A percentile compares a stretch with the other conserved stretches of the same genome.
Evolutionary conservation across 2,797 vertebrate genomes (phyloP).

Genomic region (Ambastaia sidthimunki): DNA sequence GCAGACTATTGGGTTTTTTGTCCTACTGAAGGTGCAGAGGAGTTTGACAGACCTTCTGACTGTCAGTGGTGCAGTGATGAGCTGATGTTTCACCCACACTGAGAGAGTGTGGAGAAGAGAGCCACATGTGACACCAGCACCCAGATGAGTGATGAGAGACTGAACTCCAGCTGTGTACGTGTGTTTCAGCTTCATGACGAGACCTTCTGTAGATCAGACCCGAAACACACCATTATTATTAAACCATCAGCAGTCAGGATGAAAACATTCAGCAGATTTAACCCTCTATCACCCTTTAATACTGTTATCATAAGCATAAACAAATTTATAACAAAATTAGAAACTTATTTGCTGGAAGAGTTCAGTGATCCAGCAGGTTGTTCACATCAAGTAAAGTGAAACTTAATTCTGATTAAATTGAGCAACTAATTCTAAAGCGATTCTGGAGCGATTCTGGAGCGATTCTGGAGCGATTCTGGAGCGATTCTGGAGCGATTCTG

Average conservation of each 20-base stretch:
- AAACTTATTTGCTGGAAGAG: background rate
- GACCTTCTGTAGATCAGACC: slow-evolving; percentile 78
- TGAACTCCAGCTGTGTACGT: slow-evolving; percentile 85
- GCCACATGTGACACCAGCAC: slow-evolving; percentile 74
- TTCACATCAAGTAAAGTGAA: background rate
- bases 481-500: too few relatives aligned
- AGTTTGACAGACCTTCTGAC: too few relatives aligned
- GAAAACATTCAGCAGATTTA: background rate
- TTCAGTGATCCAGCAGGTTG: background rate
- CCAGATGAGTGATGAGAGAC: slow-evolving; percentile 82
- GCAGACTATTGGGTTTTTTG: too few relatives aligned
- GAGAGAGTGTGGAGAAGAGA: slow-evolving; percentile 85
- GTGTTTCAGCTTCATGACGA: slow-evolving; percentile 85
- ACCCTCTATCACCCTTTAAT: too few relatives aligned
- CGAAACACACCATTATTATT: slow-evolving; percentile 28
- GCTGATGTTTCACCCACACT: slow-evolving; percentile 87
- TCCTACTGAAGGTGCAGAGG: too few relatives aligned
- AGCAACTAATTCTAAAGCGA: background rate
- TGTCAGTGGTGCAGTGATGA: slow-evolving; percentile 80
- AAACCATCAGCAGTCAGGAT: too few relatives aligned
- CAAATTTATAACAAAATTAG: background rate
- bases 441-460: background rate
- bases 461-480: background rate
- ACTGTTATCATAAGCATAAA: too few relatives aligned
- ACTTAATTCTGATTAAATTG: too few relatives aligned